Evolutionary conservation across 2,888 invertebrate species (phyloP).

Genomic region (Tyria jacobaeae): DNA sequence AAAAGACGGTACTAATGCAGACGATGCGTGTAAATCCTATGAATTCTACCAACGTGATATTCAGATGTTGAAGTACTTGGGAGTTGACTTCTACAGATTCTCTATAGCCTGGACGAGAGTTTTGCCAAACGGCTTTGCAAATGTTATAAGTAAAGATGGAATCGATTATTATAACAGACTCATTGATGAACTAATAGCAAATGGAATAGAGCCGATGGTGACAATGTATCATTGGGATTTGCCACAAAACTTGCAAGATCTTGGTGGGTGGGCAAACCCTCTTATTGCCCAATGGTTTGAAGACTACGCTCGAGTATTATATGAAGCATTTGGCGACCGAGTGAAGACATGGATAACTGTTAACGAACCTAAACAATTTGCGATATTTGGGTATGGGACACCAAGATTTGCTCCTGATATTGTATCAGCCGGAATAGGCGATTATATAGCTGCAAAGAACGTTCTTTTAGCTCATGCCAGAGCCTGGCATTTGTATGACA

Average conservation of each 20-base stretch:
- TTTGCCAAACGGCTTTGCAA: slow-evolving; percentile 85
- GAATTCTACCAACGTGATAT: slow-evolving; percentile 87
- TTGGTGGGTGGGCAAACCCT: slow-evolving; percentile 86
- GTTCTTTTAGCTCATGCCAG: slow-evolving; percentile 86
- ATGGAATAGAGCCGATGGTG: slow-evolving; percentile 87
- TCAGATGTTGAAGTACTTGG: slow-evolving; percentile 74
- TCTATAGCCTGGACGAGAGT: slow-evolving; percentile 89
- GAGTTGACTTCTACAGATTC: slow-evolving; percentile 85
- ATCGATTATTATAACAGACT: slow-evolving; percentile 88
- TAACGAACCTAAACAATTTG: slow-evolving; percentile 85
- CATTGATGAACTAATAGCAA: slow-evolving; percentile 86
- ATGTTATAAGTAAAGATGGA: slow-evolving; percentile 86
- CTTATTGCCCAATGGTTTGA: slow-evolving; percentile 78
- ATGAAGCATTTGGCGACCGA: slow-evolving; percentile 77
- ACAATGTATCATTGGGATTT: slow-evolving; percentile 87
- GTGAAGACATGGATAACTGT: slow-evolving; percentile 87
- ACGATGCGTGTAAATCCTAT: slow-evolving; percentile 87
- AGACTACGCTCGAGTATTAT: slow-evolving; percentile 80
- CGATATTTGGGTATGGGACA: slow-evolving; percentile 77
- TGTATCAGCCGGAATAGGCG: slow-evolving; percentile 76
- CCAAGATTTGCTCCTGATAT: slow-evolving; percentile 69
- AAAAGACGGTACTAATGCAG: slow-evolving; percentile 83
- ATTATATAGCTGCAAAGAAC: slow-evolving; percentile 82
- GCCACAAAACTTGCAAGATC: slow-evolving; percentile 83
- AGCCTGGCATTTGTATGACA: slow-evolving; percentile 78